Base-by-base conservation (phyloP, 2,797 vertebrate genomes). In the Poeciliopsis paucimaculata region DNA sequence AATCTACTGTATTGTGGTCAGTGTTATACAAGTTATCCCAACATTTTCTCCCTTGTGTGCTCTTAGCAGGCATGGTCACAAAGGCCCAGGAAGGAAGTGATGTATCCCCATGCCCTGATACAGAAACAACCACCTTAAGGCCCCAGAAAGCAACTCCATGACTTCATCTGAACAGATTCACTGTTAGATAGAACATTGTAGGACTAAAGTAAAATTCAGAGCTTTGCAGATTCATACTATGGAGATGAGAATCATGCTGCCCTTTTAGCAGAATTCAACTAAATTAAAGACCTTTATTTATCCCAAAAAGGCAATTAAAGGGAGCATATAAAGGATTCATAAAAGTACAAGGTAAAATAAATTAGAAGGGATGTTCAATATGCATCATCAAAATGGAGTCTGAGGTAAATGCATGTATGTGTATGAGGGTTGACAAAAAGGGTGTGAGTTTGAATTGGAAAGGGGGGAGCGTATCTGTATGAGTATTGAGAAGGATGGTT, bases 61-160 rank as follows among this genome's bases (percentile, higher is more conserved):
- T 82, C 76, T 62, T 75, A 62, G 34, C 80, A 26, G 84, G 84
- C 87, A 85, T 84, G 88, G 87, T 90, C 88, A 87, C 79, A 77
- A 26, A 75, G 76, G 79, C 82, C 84, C 76, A 39, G 36, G 72
- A 76, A 77, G 34, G 57, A 84, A 75, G 78, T 87, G 75, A 92
- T 91, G 89, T 84, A 91, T 92, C 84, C 51, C 87, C 75, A 7
- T 73, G 84, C 86, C 84, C 64, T 34, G 31, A 85, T 89, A 75
- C 78, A 93, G 80, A 88, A 81, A 84, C 83, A 77, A 68, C 83
- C 85, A 75, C 82, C 85, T 85, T 76, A 81, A 77, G 77, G 85
- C 83, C 73, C 79, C 41, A 66, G 51, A 26, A 83, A 74, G 64
- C 46, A 80, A 34, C 15, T 55, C 79, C 82, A 45, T 72, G 82